Evolutionary conservation across 2,888 invertebrate species (phyloP), one percentile per base, ranked within the genome.

Genomic region (Mycalesis mineus): DNA sequence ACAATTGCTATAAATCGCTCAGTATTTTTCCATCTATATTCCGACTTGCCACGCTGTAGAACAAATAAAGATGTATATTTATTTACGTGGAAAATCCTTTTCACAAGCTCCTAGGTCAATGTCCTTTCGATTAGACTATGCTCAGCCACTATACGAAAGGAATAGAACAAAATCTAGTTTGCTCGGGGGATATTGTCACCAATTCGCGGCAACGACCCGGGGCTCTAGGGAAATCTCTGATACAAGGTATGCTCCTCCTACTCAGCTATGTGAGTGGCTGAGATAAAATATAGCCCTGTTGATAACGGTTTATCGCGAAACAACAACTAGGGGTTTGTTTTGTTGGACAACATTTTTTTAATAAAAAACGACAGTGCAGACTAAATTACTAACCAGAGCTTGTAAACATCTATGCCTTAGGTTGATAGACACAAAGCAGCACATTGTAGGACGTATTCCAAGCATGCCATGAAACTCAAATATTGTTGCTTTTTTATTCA

Each of bases 151-250:
- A 9, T 28, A 29, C 36, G 36, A 36, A 28, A 37, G 40, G 11
- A 14, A 13, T 48, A n/a, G n/a, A 33, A 40, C 50, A 40, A 37
- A 49, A 14, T 14, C 13, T 11, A 37, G 49, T 11, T 33, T 11
- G 14, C 11, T 29, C 33, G 49, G 44, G 45, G 39, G 40, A 57
- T 54, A 54, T 60, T 54, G 50, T 54, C 60, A 41, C 53, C 50
- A 54, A 57, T 60, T 40, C 39, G 53, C 37, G 53, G 13, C 17
- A 45, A 53, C 45, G 37, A 36, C 11, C 17, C 14, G 9, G 11
- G 40, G 15, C 57, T 49, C 57, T 13, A 36, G 53, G 60, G 60
- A 60, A 60, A 60, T 60, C 49, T 53, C 14, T 33, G 28, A 29
- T 33, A 36, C 36, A 36, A 36, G 13, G 41, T 51, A 50, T 36